Conservation (phyloP, 2,113 vertebrate genomes). For the Picathartes gymnocephalus region DNA sequence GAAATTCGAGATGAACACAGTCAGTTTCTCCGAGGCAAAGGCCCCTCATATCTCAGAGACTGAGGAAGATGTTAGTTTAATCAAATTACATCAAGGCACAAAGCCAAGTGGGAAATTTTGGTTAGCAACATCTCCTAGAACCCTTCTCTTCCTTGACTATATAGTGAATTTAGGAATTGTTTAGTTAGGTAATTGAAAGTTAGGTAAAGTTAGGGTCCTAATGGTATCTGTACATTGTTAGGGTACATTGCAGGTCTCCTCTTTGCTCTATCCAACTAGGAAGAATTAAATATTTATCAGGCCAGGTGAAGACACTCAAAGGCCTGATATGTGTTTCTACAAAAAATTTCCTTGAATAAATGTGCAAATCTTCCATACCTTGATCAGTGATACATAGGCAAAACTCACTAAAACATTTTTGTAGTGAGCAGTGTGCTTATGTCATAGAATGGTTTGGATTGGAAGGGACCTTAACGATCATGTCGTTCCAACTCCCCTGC, state of each 20-base stretch:
- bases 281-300: background rate
- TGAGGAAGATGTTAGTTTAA: background rate
- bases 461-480: background rate
- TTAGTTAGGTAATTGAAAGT: background rate
- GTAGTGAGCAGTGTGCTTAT: background rate
- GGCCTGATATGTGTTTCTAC: background rate
- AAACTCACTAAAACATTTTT: background rate
- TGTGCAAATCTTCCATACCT: background rate
- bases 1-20: background rate
- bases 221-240: no score
- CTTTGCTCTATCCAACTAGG: background rate
- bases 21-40: background rate
- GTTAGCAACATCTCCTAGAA: background rate
- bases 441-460: background rate
- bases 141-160: background rate
- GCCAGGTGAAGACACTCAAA: background rate
- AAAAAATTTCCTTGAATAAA: background rate
- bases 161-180: background rate
- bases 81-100: background rate
- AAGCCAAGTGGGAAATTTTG: background rate
- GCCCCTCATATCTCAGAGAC: background rate
- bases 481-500: background rate
- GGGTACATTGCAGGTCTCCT: background rate
- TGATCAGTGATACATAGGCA: background rate
- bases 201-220: background rate